Evolutionary conservation across 2,888 invertebrate genomes (phyloP), one percentile per base, ranked within the genome.

Genomic region (Amiota minor): DNA sequence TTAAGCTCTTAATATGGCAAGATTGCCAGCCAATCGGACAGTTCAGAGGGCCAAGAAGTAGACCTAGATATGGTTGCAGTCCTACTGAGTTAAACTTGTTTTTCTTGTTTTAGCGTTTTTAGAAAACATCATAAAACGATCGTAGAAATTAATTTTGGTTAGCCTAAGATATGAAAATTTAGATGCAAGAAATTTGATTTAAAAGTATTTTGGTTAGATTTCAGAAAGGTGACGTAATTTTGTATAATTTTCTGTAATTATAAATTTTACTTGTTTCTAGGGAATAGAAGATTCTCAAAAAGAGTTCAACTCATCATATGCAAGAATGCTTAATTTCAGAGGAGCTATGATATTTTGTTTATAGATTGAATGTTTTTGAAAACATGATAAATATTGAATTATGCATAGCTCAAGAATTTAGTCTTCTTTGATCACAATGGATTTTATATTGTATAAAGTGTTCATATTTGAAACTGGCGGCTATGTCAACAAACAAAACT

Each of bases 1-100:
- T 53, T 68, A 68, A 68, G 67, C 67, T 68, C 67, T 68, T 68
- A 68, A 68, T 68, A 68, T 68, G 67, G 67, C 67, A 68, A 14
- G 20, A 59, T 20, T 68, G 67, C 23, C 6, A 35, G 35, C 35
- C 35, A 35, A 35, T 3, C 49, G 65, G 65, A 46, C 67, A 18
- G 67, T 14, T 49, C 47, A 16, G 23, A 35, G 35, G 35, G 35
- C n/a, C 56, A 18, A 18, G 56, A n/a, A 16, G 20, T 12, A 53
- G 53, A 1, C 53, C 16, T 14, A 53, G 9, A 16, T n/a, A 53
- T 16, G 16, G 65, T 20, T 65, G 65, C 18, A 18, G 18, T 18
- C 47, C 65, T 49, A 49, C 65, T 65, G 65, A 47, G 65, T 16
- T 65, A 4, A 49, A 47, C 49, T 65, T 49, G 65, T 49, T 11